phyloP scores from a whole-genome alignment of 2,797 vertebrate genomes.

The Gallirallus australis region DNA sequence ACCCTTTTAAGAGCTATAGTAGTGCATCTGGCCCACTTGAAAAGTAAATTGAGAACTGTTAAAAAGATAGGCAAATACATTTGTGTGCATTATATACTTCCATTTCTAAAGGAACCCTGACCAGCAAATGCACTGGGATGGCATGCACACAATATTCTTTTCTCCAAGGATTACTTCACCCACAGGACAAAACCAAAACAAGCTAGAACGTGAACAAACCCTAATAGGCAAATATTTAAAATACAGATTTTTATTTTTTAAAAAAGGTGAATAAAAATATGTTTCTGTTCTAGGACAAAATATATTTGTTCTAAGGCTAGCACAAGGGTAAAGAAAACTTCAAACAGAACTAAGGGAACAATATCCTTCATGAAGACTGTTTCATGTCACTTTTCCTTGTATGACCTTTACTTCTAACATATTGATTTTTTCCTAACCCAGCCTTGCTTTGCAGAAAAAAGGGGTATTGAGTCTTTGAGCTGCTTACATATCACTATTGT shows the following conservation, averaged over 20 bases:
- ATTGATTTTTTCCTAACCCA: constrained; percentile 84
- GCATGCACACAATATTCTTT: constrained; percentile 40
- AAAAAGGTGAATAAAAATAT: constrained; percentile 53
- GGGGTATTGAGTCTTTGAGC: constrained; percentile 80
- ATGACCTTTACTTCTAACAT: constrained; percentile 85
- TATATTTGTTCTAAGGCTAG: constrained; percentile 70
- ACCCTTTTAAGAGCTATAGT: constrained; percentile 78
- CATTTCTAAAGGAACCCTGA: constrained; percentile 61
- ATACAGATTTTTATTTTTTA: constrained; percentile 59
- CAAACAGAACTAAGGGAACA: constrained; percentile 81
- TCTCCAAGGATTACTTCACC: constrained; percentile 56
- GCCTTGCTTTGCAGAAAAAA: constrained; percentile 84
- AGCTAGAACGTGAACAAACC: constrained; percentile 49
- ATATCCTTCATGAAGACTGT: constrained; percentile 82
- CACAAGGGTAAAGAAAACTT: constrained; percentile 80
- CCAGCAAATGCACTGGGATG: constrained; percentile 38
- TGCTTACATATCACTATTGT: constrained; percentile 82
- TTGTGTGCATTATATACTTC: constrained; percentile 73
- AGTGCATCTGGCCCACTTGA: constrained; percentile 82
- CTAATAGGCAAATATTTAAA: constrained; percentile 80
- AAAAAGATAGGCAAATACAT: constrained; percentile 77
- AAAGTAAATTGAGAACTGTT: constrained; percentile 81
- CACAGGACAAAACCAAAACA: constrained; percentile 64
- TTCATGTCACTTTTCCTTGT: constrained; percentile 82
- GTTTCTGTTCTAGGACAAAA: constrained; percentile 73